These are phyloP conservation scores for Champsocephalus esox DNA, from an alignment of 2,797 vertebrate species.

Conservation along the genomic window DNA sequence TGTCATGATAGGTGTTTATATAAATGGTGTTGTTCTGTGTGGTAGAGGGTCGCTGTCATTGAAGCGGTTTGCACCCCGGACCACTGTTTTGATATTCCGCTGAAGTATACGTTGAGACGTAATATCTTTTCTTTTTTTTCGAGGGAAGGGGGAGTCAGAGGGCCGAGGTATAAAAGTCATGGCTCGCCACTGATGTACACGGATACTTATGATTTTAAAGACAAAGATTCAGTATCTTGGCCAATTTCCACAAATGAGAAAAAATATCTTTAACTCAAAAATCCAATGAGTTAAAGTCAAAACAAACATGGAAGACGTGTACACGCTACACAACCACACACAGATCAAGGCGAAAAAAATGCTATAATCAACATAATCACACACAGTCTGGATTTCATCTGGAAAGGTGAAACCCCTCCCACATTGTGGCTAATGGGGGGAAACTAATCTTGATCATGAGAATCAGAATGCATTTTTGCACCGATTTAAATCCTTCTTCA, in stretches of 20 bases:
- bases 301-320: neutral
- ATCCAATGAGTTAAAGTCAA: conserved; percentile 12
- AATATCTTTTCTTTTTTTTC: too few relatives aligned
- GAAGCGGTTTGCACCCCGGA: too few relatives aligned
- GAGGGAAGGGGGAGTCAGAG: too few relatives aligned
- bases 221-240: neutral
- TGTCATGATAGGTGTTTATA: too few relatives aligned
- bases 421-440: conserved; percentile 66
- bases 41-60: too few relatives aligned
- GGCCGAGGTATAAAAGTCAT: too few relatives aligned
- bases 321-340: neutral
- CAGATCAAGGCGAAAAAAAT: conserved; percentile 8
- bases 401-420: conserved; percentile 40
- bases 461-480: conserved; percentile 60
- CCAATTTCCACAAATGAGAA: neutral
- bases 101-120: too few relatives aligned
- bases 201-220: neutral
- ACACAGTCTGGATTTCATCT: conserved; percentile 55
- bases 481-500: conserved; percentile 54
- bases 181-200: neutral
- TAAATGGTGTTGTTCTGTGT: too few relatives aligned
- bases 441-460: conserved; percentile 79
- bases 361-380: conserved; percentile 49
- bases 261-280: neutral
- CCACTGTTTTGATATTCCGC: too few relatives aligned